Conservation (phyloP, 2,797 vertebrate genomes). For the Spinus olivaceus region DNA sequence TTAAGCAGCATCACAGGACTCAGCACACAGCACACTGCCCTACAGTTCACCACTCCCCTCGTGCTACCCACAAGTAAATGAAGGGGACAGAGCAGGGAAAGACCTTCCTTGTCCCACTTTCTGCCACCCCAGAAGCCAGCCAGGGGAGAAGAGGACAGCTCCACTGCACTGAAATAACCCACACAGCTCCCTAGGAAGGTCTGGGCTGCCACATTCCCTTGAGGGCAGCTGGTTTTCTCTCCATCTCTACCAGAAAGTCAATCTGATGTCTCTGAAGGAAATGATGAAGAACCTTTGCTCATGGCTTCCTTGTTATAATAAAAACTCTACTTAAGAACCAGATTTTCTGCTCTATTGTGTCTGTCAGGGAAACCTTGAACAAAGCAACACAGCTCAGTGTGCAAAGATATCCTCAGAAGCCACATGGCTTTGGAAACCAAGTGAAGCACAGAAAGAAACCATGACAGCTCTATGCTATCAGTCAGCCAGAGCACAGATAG, state of each 20-base stretch:
- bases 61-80: accelerated
- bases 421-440: background rate
- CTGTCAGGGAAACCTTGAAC: background rate
- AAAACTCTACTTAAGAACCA: background rate
- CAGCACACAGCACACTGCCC: no score
- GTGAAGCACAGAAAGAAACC: background rate
- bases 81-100: background rate
- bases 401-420: background rate
- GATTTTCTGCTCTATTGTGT: background rate
- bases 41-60: background rate
- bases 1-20: background rate
- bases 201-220: accelerated
- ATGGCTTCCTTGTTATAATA: background rate
- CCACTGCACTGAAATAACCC: background rate
- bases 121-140: background rate
- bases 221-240: background rate
- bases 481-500: background rate
- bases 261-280: background rate
- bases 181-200: background rate
- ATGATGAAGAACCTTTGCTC: background rate
- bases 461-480: accelerated
- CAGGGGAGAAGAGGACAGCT: background rate
- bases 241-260: background rate
- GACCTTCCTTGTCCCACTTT: background rate
- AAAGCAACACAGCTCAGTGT: background rate